phyloP scores from a whole-genome alignment of 1,140 invertebrate species.

The Helicoverpa zea region DNA sequence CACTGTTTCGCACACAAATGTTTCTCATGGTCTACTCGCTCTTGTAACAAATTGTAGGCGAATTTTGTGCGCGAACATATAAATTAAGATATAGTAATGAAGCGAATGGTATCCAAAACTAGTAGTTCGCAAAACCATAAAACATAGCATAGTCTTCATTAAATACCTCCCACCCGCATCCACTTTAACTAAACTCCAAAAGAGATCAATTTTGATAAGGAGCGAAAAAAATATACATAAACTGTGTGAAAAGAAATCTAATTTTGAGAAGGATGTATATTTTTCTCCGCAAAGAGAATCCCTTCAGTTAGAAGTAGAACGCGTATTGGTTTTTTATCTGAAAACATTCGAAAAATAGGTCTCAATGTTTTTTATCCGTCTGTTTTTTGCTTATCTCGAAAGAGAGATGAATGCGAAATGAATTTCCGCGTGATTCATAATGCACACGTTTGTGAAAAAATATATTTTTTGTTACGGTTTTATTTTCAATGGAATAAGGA shows the following conservation, averaged over 20 bases:
- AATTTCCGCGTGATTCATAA: neutral
- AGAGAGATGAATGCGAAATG: neutral
- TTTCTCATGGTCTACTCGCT: no score
- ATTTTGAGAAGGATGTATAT: slow-evolving; percentile 42
- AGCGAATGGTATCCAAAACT: no score
- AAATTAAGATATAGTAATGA: no score
- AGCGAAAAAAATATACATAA: slow-evolving; percentile 36
- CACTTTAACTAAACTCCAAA: slow-evolving; percentile 5
- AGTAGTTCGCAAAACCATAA: neutral
- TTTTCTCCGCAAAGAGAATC: slow-evolving; percentile 33
- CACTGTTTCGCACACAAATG: no score
- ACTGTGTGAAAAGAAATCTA: slow-evolving; percentile 29
- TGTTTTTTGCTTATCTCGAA: neutral
- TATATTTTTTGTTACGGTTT: no score
- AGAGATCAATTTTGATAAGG: slow-evolving; percentile 39
- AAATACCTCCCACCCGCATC: neutral
- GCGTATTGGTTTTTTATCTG: slow-evolving; percentile 23
- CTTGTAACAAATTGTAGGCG: no score
- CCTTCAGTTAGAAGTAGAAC: neutral
- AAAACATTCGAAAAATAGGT: slow-evolving; percentile 29
- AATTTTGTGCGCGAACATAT: no score
- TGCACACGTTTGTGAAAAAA: neutral
- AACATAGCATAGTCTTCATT: neutral
- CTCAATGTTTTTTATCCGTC: neutral
- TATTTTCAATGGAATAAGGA: no score